Percentiles rank a stretch among this genome's conserved stretches.
phyloP scores from a whole-genome alignment of 2,888 invertebrate species.

The Glaucopsyche alexis region DNA sequence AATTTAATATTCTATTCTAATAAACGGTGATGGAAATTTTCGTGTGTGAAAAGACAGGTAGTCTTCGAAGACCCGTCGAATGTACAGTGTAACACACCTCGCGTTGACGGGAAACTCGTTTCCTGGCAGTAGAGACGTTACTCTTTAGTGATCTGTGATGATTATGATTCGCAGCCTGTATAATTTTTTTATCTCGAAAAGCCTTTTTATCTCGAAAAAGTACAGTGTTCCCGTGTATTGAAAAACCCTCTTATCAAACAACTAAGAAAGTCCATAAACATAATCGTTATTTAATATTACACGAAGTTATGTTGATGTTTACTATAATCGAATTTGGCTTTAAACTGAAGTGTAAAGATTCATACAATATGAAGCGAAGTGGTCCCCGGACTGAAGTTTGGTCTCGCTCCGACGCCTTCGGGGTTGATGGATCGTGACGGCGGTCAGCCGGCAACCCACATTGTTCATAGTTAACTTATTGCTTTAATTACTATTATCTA shows the following conservation, averaged over 20 bases:
- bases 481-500: conserved; percentile 43
- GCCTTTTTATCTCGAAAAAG: too few relatives aligned
- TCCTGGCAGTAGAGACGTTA: too few relatives aligned
- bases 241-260: too few relatives aligned
- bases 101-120: too few relatives aligned
- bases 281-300: background rate
- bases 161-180: too few relatives aligned
- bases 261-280: background rate
- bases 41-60: too few relatives aligned
- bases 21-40: too few relatives aligned
- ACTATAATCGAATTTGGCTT: background rate
- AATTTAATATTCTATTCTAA: conserved; percentile 16
- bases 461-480: conserved; percentile 45
- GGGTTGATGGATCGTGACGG: conserved; percentile 58
- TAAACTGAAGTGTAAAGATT: conserved; percentile 45
- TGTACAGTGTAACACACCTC: background rate
- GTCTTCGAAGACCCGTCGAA: background rate
- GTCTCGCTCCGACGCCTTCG: conserved; percentile 37
- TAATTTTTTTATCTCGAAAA: too few relatives aligned
- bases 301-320: background rate
- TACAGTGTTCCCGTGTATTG: too few relatives aligned
- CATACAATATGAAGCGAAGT: conserved; percentile 58
- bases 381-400: conserved; percentile 43
- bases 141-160: too few relatives aligned
- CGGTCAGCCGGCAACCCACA: conserved; percentile 41